Evolutionary conservation across 92 coral and sea anemone species (phyloP).

Genomic region (Epizoanthus stellaris): DNA sequence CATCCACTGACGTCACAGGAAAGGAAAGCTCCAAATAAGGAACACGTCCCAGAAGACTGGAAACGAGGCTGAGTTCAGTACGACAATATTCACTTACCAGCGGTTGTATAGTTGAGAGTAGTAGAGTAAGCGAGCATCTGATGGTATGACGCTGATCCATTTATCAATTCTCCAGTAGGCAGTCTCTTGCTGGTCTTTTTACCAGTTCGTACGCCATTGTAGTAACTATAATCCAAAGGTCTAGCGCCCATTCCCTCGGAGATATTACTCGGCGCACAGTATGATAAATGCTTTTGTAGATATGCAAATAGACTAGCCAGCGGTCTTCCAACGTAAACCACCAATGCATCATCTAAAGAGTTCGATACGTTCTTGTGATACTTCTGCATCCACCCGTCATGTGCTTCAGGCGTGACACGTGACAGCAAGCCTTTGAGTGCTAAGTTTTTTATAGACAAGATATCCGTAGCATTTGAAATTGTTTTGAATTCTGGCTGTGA

Average conservation of each 20-base stretch:
- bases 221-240: slow-evolving; percentile 20
- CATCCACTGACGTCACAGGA: no score
- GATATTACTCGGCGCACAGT: slow-evolving; percentile 19
- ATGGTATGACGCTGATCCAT: slow-evolving; percentile 26
- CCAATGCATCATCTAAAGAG: slow-evolving; percentile 6
- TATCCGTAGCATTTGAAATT: slow-evolving; percentile 7
- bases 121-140: slow-evolving; percentile 19
- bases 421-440: slow-evolving; percentile 16
- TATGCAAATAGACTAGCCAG: slow-evolving; percentile 14
- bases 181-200: slow-evolving; percentile 20
- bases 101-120: neutral
- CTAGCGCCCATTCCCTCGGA: slow-evolving; percentile 16
- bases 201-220: slow-evolving; percentile 2
- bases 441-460: neutral
- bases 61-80: no score
- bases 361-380: neutral
- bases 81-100: slow-evolving; percentile 23
- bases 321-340: slow-evolving; percentile 21
- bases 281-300: slow-evolving; percentile 1
- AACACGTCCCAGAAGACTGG: no score
- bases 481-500: neutral
- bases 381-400: neutral
- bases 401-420: slow-evolving; percentile 2
- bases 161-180: slow-evolving; percentile 38
- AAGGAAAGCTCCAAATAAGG: no score